Evolutionary conservation across 1,140 invertebrate species (phyloP).

Genomic region (Nasonia giraulti): DNA sequence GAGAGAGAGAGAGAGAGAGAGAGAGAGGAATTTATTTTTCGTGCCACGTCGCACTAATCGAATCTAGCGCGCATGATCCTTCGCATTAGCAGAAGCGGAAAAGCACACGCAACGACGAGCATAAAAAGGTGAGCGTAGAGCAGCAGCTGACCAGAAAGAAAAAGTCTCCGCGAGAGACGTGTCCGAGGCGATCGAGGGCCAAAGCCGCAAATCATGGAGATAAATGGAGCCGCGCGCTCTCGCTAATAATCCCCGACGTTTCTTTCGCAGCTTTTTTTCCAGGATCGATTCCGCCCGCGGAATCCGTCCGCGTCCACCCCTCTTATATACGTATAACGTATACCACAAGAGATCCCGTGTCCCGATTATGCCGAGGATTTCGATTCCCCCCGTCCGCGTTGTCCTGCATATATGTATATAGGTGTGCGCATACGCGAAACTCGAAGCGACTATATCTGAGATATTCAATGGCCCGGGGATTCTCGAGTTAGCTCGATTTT

Average conservation of each 20-base stretch:
- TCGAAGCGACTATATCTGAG: too few species aligned
- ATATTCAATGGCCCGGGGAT: too few species aligned
- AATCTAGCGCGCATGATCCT: too few species aligned
- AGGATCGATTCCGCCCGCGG: slow-evolving; percentile 25
- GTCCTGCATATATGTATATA: background rate
- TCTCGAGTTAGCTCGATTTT: too few species aligned
- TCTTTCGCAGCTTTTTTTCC: slow-evolving; percentile 5
- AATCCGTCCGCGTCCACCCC: background rate
- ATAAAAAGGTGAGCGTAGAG: background rate
- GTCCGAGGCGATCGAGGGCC: background rate
- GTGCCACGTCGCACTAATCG: too few species aligned
- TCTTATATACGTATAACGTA: background rate
- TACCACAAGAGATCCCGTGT: background rate
- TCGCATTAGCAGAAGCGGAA: background rate
- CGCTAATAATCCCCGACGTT: slow-evolving; percentile 44
- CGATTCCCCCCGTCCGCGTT: background rate
- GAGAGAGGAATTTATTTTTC: too few species aligned
- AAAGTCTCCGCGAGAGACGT: background rate
- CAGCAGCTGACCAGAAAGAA: background rate
- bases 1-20: too few species aligned
- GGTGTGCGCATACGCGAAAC: background rate
- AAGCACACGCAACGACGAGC: background rate
- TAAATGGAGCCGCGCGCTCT: slow-evolving; percentile 31
- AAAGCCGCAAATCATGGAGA: slow-evolving; percentile 44
- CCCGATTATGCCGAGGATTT: slow-evolving; percentile 1